Conservation (phyloP, 1,140 invertebrate genomes). For the Aradophagus sp. region DNA sequence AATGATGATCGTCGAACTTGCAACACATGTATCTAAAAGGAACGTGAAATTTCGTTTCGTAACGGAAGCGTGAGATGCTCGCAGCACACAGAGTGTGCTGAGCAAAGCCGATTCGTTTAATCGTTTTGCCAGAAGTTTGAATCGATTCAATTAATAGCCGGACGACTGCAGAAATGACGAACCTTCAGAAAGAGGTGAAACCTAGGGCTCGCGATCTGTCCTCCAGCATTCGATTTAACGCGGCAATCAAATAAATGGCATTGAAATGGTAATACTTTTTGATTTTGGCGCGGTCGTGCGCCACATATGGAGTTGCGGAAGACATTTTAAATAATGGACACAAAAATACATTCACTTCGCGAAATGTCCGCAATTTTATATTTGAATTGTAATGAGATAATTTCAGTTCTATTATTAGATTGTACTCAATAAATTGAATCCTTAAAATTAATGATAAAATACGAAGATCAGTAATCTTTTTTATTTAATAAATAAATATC, state of each 20-base stretch:
- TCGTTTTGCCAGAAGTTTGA: slow-evolving; percentile 44
- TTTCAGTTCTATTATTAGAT: too few species aligned
- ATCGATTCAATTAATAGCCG: slow-evolving; percentile 53
- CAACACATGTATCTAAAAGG: slow-evolving; percentile 21
- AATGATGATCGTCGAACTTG: slow-evolving; percentile 38
- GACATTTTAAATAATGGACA: slow-evolving; percentile 34
- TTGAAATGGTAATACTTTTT: slow-evolving; percentile 34
- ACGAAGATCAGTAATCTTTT: too few species aligned
- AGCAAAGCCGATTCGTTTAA: slow-evolving; percentile 51
- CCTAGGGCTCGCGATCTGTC: slow-evolving; percentile 14
- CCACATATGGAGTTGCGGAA: slow-evolving; percentile 23
- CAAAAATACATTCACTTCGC: too few species aligned
- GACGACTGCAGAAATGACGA: neutral
- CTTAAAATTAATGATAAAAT: too few species aligned
- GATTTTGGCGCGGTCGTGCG: slow-evolving; percentile 2
- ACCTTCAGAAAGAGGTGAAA: too few species aligned
- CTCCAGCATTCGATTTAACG: slow-evolving; percentile 47
- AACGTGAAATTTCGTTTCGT: slow-evolving; percentile 38
- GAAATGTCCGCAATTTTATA: too few species aligned
- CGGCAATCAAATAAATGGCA: slow-evolving; percentile 52
- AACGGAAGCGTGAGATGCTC: slow-evolving; percentile 18
- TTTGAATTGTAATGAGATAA: too few species aligned
- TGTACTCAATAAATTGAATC: too few species aligned
- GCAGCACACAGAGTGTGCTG: slow-evolving; percentile 28
- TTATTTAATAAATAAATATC: too few species aligned